phyloP scores from a whole-genome alignment of 2,888 invertebrate genomes.

The Caenorhabditis sp. region DNA sequence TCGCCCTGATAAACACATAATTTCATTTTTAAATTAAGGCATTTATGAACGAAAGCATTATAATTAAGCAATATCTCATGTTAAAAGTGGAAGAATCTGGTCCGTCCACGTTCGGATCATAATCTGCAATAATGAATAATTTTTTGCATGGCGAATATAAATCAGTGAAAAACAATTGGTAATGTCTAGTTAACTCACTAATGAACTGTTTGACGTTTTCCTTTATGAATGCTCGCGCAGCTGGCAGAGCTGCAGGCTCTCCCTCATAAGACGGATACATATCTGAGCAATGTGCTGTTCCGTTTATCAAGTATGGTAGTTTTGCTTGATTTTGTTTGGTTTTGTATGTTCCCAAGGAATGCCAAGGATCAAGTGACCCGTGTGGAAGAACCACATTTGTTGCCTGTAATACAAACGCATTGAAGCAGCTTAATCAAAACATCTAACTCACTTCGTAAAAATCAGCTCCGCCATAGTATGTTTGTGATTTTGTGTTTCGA shows the following conservation, averaged over 20 bases:
- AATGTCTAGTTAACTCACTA: slow-evolving; percentile 9
- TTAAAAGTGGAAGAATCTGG: too few relatives aligned
- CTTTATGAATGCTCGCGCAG: slow-evolving; percentile 63
- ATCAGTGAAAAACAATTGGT: background rate
- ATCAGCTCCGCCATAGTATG: slow-evolving; percentile 62
- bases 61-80: too few relatives aligned
- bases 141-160: background rate
- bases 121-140: slow-evolving; percentile 14
- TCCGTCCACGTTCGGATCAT: slow-evolving; percentile 47
- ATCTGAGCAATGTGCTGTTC: slow-evolving; percentile 75
- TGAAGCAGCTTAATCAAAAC: background rate
- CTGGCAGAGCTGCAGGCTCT: slow-evolving; percentile 66
- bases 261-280: slow-evolving; percentile 72
- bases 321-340: slow-evolving; percentile 3
- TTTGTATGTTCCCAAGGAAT: slow-evolving; percentile 67
- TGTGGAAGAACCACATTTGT: slow-evolving; percentile 73
- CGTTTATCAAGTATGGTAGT: slow-evolving; percentile 61
- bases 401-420: slow-evolving; percentile 47
- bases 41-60: too few relatives aligned
- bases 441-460: slow-evolving; percentile 52
- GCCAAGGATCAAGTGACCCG: slow-evolving; percentile 75
- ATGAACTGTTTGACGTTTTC: slow-evolving; percentile 41
- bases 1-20: too few relatives aligned
- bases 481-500: slow-evolving; percentile 57
- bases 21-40: too few relatives aligned